Conservation (phyloP, 2,888 invertebrate genomes). For the Tryphoninae sp. region DNA sequence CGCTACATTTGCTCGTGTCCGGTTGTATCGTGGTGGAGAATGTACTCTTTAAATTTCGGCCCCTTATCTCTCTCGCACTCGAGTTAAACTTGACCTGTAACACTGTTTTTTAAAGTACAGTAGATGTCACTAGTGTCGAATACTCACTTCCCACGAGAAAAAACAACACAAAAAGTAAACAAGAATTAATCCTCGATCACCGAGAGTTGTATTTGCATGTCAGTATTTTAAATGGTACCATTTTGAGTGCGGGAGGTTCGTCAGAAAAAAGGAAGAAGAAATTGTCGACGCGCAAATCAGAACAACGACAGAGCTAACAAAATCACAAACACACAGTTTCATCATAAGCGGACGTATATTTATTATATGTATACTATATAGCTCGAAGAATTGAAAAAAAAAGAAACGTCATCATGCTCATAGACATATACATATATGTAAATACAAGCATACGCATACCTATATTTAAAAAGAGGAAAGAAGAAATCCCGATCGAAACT, state of each 20-base stretch:
- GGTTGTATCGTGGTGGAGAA: too few species aligned
- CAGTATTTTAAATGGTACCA: slow-evolving; percentile 57
- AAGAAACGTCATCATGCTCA: neutral
- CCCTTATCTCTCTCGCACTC: too few species aligned
- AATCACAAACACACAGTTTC: slow-evolving; percentile 33
- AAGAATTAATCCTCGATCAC: slow-evolving; percentile 21
- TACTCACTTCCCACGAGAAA: slow-evolving; percentile 47
- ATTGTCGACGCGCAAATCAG: slow-evolving; percentile 14
- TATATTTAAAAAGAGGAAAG: slow-evolving; percentile 4
- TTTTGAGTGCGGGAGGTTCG: slow-evolving; percentile 19
- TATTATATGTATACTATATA: slow-evolving; percentile 1
- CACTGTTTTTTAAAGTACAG: neutral
- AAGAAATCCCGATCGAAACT: slow-evolving; percentile 8
- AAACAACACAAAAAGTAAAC: slow-evolving; percentile 20
- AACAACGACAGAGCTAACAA: slow-evolving; percentile 14
- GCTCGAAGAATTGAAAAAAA: slow-evolving; percentile 12
- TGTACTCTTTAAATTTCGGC: too few species aligned
- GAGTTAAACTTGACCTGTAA: too few species aligned
- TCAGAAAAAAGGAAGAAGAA: slow-evolving; percentile 2
- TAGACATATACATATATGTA: slow-evolving; percentile 22
- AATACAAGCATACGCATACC: slow-evolving; percentile 27
- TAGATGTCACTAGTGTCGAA: slow-evolving; percentile 59
- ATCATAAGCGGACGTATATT: neutral
- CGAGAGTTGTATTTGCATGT: slow-evolving; percentile 50
- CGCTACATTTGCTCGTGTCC: too few species aligned